Conservation (phyloP, 2,113 vertebrate species). For the Theristicus caerulescens region DNA sequence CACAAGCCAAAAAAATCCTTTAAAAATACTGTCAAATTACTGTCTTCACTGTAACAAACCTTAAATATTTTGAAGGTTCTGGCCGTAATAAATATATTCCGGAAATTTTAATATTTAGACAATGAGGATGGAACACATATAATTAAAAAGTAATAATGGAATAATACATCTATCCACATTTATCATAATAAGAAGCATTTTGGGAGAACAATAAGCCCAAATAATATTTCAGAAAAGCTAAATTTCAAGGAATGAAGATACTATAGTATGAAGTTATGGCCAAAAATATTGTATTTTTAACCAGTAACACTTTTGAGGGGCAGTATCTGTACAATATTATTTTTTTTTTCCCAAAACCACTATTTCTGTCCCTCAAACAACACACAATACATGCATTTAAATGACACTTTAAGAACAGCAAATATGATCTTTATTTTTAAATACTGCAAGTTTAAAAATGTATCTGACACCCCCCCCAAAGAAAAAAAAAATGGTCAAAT, state of each 20-base stretch:
- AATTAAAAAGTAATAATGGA: background rate
- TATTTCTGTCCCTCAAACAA: conserved; percentile 66
- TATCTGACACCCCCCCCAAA: background rate
- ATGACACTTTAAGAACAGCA: conserved; percentile 75
- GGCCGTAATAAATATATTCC: background rate
- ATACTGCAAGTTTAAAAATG: conserved; percentile 75
- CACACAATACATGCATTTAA: conserved; percentile 77
- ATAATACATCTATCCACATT: background rate
- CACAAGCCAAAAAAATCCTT: background rate
- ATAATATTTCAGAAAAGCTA: conserved; percentile 57
- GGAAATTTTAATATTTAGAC: background rate
- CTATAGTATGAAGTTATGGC: conserved; percentile 65
- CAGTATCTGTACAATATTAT: conserved; percentile 63
- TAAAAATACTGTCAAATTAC: background rate
- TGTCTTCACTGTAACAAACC: background rate
- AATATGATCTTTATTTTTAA: conserved; percentile 75
- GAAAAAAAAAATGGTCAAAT: conserved; percentile 35
- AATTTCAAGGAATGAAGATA: conserved; percentile 71
- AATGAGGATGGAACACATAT: background rate
- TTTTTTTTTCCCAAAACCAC: conserved; percentile 45
- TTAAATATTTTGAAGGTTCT: background rate
- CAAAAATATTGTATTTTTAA: conserved; percentile 80
- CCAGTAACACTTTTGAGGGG: conserved; percentile 70
- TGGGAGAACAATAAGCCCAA: conserved; percentile 6
- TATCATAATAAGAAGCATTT: background rate